phyloP scores from a whole-genome alignment of 2,113 vertebrate species.

The Urocynchramus pylzowi region DNA sequence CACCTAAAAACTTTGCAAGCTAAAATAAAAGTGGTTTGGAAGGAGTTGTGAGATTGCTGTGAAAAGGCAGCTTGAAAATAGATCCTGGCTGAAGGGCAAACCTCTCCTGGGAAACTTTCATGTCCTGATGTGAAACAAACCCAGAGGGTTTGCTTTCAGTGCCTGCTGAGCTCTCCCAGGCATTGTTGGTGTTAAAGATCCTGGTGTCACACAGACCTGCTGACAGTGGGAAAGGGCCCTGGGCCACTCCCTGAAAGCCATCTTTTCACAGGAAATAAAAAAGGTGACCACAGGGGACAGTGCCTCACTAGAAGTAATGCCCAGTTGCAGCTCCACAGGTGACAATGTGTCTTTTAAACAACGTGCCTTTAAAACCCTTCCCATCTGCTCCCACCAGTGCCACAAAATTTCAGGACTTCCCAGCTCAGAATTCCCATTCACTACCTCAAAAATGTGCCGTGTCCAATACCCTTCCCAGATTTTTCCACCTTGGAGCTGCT shows the following conservation, averaged over 20 bases:
- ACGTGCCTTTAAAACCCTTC: neutral
- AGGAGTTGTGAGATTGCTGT: neutral
- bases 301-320: neutral
- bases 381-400: neutral
- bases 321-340: neutral
- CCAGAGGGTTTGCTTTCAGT: neutral
- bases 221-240: neutral
- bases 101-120: neutral
- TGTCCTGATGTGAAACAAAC: neutral
- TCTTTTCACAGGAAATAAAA: neutral
- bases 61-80: constrained; percentile 20
- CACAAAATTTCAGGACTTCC: neutral
- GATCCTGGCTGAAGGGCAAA: neutral
- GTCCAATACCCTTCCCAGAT: neutral
- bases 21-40: constrained; percentile 2
- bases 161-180: neutral
- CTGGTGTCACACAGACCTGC: neutral
- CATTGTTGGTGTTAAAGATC: neutral
- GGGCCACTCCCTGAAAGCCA: neutral
- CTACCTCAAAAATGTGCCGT: neutral
- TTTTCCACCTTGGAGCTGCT: neutral
- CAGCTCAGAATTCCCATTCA: neutral
- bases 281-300: neutral
- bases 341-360: neutral
- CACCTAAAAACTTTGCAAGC: constrained; percentile 3